Evolutionary conservation across 2,888 invertebrate species (phyloP).

Genomic region (Drosophila quinaria): DNA sequence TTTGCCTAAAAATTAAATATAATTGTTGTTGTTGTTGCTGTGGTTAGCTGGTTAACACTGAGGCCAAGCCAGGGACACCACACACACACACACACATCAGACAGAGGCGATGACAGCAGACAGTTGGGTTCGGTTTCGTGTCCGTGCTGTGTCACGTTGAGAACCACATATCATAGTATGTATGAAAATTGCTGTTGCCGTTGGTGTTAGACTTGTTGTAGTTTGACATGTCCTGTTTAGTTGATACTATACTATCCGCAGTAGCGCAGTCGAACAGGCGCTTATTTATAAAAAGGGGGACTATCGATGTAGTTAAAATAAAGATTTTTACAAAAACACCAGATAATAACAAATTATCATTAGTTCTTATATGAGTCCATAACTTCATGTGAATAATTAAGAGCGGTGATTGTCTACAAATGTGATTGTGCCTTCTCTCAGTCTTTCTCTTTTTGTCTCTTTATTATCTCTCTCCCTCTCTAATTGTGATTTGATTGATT

Average conservation of each 20-base stretch:
- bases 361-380: not conserved
- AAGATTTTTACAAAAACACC: too few species aligned
- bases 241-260: not conserved
- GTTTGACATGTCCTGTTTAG: slow-evolving; percentile 46
- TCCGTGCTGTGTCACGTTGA: slow-evolving; percentile 36
- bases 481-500: too few species aligned
- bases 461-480: too few species aligned
- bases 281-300: not conserved
- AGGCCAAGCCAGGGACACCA: slow-evolving; percentile 41
- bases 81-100: slow-evolving; percentile 3
- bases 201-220: slow-evolving; percentile 35
- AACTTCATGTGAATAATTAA: too few species aligned
- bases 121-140: slow-evolving; percentile 33
- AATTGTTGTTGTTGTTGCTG: slow-evolving; percentile 40
- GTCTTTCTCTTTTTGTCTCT: too few species aligned
- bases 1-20: slow-evolving; percentile 79
- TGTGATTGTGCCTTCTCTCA: too few species aligned
- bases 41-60: slow-evolving; percentile 62
- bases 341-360: not conserved
- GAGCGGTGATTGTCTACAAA: too few species aligned
- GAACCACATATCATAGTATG: slow-evolving; percentile 67
- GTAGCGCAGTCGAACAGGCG: slow-evolving; percentile 5
- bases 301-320: not conserved
- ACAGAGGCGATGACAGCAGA: slow-evolving; percentile 53
- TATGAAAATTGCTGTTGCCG: slow-evolving; percentile 6